Base-by-base conservation (phyloP, 2,888 invertebrate species). In the Hirtodrosophila confusa region DNA sequence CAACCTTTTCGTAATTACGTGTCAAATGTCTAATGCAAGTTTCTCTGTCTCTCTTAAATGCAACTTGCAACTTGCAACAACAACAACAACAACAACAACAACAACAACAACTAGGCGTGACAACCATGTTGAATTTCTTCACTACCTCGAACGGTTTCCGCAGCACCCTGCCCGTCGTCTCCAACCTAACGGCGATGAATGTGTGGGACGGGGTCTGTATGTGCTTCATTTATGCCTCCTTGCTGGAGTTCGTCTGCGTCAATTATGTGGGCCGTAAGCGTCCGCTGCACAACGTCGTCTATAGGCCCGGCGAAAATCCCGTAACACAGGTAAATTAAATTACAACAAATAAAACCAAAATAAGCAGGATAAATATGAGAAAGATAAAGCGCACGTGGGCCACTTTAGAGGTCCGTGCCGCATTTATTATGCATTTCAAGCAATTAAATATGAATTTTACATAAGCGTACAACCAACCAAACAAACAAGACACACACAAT, bases 51-150 rank as follows among this genome's bases (percentile, higher is more conserved):
- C 45, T 53, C 33, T 56, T 27, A 33, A 54, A 37, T 55, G 33
- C 49, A 40, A 50, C 17, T 27, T 51, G 44, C 37, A 7, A 31
- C 31, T 27, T 10, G 2, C 11, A 41, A 69, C 61, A 1, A n/a
- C n/a, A n/a, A n/a, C n/a, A n/a, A n/a, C n/a, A 1, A 2, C 17
- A 17, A 17, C 39, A 35, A 17, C 35, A 36, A 8, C 23, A 27
- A 58, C 65, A 53, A 31, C 33, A 27, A 37, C 63, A 40, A 40
- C 27, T 4, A 97, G 97, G 97, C 93, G 97, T 98, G 90, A 98
- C 98, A 88, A 98, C 98, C 92, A 98, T 98, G 97, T 95, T 98
- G 95, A 98, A 97, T 93, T 98, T 98, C 94, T 98, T 98, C 95
- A 98, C 97, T 88, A 98, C 97, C 90, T 97, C 97, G 85, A 97